Evolutionary conservation across 2,113 vertebrate genomes (phyloP), one percentile per base, ranked within the genome.

Genomic region (Otis tarda): DNA sequence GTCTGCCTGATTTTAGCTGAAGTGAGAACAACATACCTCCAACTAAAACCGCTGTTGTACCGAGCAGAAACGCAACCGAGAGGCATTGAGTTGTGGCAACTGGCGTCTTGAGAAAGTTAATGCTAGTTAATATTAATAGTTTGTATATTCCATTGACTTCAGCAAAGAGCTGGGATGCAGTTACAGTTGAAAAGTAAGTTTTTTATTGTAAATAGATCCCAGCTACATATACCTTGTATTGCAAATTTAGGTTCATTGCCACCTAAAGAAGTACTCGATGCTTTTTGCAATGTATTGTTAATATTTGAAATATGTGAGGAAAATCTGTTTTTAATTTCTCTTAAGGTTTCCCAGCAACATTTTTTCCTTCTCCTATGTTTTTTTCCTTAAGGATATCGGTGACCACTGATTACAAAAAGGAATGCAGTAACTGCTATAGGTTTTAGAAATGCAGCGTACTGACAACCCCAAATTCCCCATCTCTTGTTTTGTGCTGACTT

Each of bases 401-500:
- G 76, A 90, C 83, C 61, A 2, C 92, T 75, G 83, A 84, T 79
- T 87, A 35, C 60, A 76, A 82, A 53, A 68, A 92, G 60, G 86
- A 96, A 93, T 87, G 94, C 92, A 95, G 56, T 53, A 93, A 90
- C 86, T 92, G 73, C 80, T 84, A 64, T 76, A 96, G 86, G 80
- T 84, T 93, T 95, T 71, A 81, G 73, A 92, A 93, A 89, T 53
- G n/a, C 55, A 74, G 6, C 23, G 31, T 80, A 59, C 87, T 96
- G 93, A 92, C 96, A 96, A 24, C 65, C 86, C 90, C 90, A 92
- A 86, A 89, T 71, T 96, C 68, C 33, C 50, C 83, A 83, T 83
- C 90, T 94, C 8, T 6, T 91, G 80, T 93, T 96, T 84, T 95
- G 53, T 89, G 94, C 95, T 92, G 93, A 95, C 95, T 92, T 92